Evolutionary conservation across 2,797 vertebrate genomes (phyloP).

Genomic region (Anguilla megastoma): DNA sequence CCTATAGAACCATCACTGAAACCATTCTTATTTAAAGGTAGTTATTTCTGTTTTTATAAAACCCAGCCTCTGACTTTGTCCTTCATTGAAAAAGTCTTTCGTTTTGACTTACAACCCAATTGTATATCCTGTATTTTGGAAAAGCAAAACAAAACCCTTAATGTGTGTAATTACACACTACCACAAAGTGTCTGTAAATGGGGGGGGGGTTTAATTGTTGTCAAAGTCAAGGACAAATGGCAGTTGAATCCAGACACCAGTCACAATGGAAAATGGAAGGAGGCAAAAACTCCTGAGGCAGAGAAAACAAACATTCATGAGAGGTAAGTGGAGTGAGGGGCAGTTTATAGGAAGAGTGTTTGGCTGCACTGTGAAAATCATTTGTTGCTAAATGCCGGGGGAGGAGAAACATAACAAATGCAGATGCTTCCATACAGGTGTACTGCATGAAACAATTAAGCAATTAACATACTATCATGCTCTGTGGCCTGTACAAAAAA

Average conservation of each 20-base stretch:
- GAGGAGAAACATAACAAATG: no score
- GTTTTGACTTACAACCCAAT: no score
- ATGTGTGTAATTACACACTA: not conserved
- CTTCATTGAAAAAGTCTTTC: no score
- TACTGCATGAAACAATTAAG: no score
- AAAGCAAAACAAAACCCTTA: not conserved
- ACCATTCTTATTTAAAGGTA: not conserved
- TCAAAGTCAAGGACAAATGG: constrained; percentile 8
- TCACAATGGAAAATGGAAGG: not conserved
- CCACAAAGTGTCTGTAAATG: not conserved
- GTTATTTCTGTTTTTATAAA: not conserved
- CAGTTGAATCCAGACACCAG: not conserved
- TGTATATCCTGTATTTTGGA: not conserved
- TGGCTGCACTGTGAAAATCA: constrained; percentile 29
- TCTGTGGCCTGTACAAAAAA: no score
- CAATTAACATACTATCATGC: no score
- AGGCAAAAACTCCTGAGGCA: not conserved
- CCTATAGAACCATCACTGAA: not conserved
- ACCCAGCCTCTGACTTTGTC: not conserved
- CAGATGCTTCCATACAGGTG: no score
- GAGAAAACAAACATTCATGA: not conserved
- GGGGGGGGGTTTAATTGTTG: not conserved
- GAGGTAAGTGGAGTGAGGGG: constrained; percentile 25
- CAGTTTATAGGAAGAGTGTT: not conserved
- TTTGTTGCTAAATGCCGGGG: constrained; percentile 51